phyloP scores from a whole-genome alignment of 2,797 vertebrate species.

The Myotis planiceps region DNA sequence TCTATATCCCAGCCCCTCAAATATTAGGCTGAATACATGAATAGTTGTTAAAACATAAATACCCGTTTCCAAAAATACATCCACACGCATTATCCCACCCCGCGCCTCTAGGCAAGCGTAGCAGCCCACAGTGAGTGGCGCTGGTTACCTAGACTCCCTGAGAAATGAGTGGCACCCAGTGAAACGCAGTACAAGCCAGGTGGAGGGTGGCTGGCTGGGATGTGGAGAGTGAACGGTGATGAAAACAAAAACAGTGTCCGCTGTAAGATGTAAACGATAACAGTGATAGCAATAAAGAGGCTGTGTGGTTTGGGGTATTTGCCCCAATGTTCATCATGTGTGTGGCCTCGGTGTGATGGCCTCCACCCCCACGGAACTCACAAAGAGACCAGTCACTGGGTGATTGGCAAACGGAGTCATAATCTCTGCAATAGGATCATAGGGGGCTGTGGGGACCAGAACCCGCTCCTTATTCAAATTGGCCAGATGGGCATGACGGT shows the following conservation, averaged over 20 bases:
- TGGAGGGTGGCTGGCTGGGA: neutral
- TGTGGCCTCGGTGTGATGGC: neutral
- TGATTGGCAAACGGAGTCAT: fast-evolving
- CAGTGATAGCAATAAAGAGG: neutral
- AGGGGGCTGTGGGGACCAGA: neutral
- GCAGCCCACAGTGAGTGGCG: neutral
- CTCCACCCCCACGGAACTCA: neutral
- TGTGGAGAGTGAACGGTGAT: neutral
- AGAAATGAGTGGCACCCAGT: neutral
- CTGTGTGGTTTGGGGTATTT: neutral
- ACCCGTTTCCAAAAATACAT: neutral
- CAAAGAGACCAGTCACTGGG: neutral
- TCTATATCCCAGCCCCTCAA: neutral
- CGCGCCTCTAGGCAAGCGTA: neutral
- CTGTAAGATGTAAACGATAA: neutral
- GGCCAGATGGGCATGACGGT: neutral
- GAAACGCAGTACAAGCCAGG: neutral
- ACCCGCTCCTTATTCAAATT: neutral
- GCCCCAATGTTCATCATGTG: fast-evolving
- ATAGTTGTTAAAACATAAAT: neutral
- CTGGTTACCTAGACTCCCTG: neutral
- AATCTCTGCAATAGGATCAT: neutral
- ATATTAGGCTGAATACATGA: neutral
- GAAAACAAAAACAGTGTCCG: neutral
- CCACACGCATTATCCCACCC: neutral